Evolutionary conservation across 2,888 invertebrate species (phyloP).

Genomic region (Mythimna vitellina): DNA sequence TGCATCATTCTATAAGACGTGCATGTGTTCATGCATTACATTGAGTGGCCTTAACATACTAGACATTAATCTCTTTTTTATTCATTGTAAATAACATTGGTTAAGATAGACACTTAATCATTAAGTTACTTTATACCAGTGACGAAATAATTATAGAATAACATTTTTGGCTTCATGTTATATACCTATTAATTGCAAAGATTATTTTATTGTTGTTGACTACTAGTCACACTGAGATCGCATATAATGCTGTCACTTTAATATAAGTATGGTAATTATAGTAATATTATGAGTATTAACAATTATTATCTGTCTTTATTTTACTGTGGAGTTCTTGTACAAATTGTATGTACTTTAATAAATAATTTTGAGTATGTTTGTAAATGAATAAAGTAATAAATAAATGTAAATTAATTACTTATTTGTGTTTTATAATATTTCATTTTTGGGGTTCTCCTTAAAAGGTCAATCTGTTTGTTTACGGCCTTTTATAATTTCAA

Average conservation of each 20-base stretch:
- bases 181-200: conserved; percentile 77
- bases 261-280: conserved; percentile 68
- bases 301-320: conserved; percentile 76
- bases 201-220: conserved; percentile 80
- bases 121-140: conserved; percentile 75
- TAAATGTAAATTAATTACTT: conserved; percentile 87
- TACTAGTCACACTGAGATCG: conserved; percentile 85
- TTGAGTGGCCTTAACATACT: conserved; percentile 82
- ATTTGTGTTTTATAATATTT: conserved; percentile 14
- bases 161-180: conserved; percentile 64
- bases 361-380: conserved; percentile 81
- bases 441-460: neutral
- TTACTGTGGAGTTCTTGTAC: conserved; percentile 78
- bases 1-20: conserved; percentile 64
- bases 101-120: conserved; percentile 60
- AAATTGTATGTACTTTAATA: conserved; percentile 86
- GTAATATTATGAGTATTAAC: conserved; percentile 82
- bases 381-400: conserved; percentile 88
- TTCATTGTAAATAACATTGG: conserved; percentile 85
- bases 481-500: too few species aligned
- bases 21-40: conserved; percentile 65
- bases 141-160: conserved; percentile 65
- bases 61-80: conserved; percentile 67
- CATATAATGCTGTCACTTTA: conserved; percentile 85
- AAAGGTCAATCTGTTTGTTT: too few species aligned